phyloP scores from a whole-genome alignment of 2,888 invertebrate species.

The Palloptera scutellata region DNA sequence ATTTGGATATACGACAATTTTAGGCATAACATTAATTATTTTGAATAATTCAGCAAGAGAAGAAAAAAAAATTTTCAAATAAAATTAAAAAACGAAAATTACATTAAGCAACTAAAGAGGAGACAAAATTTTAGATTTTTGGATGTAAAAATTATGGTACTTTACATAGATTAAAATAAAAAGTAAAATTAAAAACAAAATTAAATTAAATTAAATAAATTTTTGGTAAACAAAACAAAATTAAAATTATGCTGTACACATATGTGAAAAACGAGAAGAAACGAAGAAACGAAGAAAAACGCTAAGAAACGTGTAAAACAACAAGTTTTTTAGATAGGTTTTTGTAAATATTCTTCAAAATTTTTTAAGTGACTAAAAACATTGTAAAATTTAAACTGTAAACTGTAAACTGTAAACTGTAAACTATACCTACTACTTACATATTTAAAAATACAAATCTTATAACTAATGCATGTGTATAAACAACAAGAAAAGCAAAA shows the following conservation, averaged over 20 bases:
- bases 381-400: not conserved
- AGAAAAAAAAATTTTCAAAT: constrained; percentile 34
- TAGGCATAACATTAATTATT: constrained; percentile 38
- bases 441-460: constrained; percentile 33
- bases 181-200: constrained; percentile 22
- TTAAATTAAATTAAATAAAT: constrained; percentile 17
- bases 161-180: constrained; percentile 30
- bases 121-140: constrained; percentile 13
- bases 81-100: constrained; percentile 19
- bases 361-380: constrained; percentile 33
- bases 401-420: constrained; percentile 39
- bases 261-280: constrained; percentile 32
- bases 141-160: constrained; percentile 17
- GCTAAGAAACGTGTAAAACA: constrained; percentile 24
- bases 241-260: constrained; percentile 16
- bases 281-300: constrained; percentile 15
- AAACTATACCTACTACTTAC: constrained; percentile 21
- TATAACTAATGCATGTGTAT: constrained; percentile 42
- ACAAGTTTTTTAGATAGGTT: constrained; percentile 57
- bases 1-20: constrained; percentile 27
- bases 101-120: constrained; percentile 1
- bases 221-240: not conserved
- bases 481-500: constrained; percentile 12
- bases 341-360: constrained; percentile 63
- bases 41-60: constrained; percentile 32